Percentiles rank a stretch among this genome's conserved stretches.
phyloP scores from a whole-genome alignment of 2,113 vertebrate genomes.

The Odontophorus gujanensis region DNA sequence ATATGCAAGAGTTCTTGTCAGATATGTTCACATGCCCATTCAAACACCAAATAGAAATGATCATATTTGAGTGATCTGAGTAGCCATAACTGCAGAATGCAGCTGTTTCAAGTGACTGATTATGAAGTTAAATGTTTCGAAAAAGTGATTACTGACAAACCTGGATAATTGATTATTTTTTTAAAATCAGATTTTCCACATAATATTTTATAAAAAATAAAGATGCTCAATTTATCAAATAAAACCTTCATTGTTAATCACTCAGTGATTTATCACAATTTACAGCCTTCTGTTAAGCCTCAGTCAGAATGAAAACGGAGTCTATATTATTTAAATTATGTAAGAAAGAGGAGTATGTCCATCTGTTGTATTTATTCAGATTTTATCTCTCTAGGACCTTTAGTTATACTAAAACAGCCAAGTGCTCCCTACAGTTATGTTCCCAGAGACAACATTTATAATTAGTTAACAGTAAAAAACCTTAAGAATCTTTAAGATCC shows the following conservation, averaged over 20 bases:
- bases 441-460: not conserved
- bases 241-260: constrained; percentile 8
- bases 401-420: not conserved
- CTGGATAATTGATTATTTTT: not conserved
- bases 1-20: not conserved
- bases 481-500: not conserved
- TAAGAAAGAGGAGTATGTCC: constrained; percentile 12
- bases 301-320: constrained; percentile 19
- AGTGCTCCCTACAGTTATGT: not conserved
- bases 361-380: constrained; percentile 31
- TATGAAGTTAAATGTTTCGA: not conserved
- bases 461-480: not conserved
- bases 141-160: not conserved
- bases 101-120: not conserved
- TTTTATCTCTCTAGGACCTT: not conserved
- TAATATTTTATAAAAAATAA: not conserved
- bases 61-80: not conserved
- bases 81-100: not conserved
- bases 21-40: not conserved
- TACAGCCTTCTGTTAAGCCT: constrained; percentile 45
- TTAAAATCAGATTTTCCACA: not conserved
- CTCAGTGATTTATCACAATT: not conserved
- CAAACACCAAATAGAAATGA: not conserved
- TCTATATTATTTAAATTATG: not conserved
- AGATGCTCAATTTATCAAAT: not conserved